Evolutionary conservation across 2,113 vertebrate species (phyloP).

Genomic region (Chloebia gouldiae): DNA sequence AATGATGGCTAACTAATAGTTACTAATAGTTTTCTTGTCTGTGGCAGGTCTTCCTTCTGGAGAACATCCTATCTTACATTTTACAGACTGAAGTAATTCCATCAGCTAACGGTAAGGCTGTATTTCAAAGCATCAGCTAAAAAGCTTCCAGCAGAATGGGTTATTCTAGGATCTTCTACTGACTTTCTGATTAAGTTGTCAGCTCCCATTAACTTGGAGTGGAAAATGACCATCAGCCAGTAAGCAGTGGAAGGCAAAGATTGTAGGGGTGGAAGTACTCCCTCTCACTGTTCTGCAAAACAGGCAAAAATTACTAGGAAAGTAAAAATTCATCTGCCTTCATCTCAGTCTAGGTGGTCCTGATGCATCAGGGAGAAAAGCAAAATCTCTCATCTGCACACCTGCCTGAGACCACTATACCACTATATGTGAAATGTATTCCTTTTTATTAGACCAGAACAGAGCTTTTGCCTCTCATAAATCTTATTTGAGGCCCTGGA

Average conservation of each 20-base stretch:
- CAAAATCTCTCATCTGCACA: background rate
- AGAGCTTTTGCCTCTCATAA: background rate
- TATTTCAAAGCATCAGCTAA: background rate
- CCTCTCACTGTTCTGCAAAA: background rate
- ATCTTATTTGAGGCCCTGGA: background rate
- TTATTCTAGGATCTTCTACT: background rate
- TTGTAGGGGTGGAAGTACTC: background rate
- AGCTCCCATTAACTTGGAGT: background rate
- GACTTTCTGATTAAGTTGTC: background rate
- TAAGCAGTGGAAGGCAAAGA: background rate
- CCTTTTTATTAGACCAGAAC: background rate
- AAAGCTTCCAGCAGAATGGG: background rate
- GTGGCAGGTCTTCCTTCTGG: conserved; percentile 63
- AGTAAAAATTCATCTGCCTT: background rate
- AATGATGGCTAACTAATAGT: background rate
- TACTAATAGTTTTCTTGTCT: background rate
- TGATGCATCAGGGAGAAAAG: background rate
- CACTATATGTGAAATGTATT: background rate
- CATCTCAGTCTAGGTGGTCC: background rate
- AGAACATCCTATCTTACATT: conserved; percentile 75
- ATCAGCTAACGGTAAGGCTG: conserved; percentile 69
- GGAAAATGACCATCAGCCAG: background rate
- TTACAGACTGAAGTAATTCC: conserved; percentile 73
- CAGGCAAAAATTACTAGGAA: background rate
- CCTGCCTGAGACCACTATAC: background rate